Evolutionary conservation across 2,888 invertebrate genomes (phyloP), one percentile per base, ranked within the genome.

Genomic region (Drosophila bunnanda): DNA sequence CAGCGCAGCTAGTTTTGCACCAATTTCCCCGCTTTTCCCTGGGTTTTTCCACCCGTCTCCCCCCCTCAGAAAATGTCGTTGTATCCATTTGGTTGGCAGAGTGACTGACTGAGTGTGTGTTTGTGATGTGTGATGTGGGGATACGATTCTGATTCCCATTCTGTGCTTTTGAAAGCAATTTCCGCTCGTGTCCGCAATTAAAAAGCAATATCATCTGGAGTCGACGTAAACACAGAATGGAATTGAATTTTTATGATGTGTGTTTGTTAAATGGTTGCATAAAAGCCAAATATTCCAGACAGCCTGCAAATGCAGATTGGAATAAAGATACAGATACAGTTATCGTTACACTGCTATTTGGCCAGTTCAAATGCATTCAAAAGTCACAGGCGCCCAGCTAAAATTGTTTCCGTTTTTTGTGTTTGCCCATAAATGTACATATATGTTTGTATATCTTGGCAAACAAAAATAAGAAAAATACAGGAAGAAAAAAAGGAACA

Each of bases 171-270:
- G 76, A 85, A 82, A 77, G 82, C 87, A 89, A 90, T 90, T 89
- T 90, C 85, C 89, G 80, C 80, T 79, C 80, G 80, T 85, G 85
- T 80, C 90, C 87, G 86, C 90, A 90, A 91, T 90, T 90, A 91
- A 90, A 88, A 88, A 89, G 88, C 88, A 87, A 89, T 89, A 88
- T 79, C 80, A 82, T 76, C 62, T 77, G 50, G 59, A 75, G 75
- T 60, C 77, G 70, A 77, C 80, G 74, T 76, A 78, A 85, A 80
- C 78, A 77, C 78, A 81, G 81, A 80, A 79, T 81, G 79, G 77
- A 79, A 87, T 88, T 82, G 78, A 79, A 89, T 83, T 88, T 85
- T 89, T 89, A 90, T 88, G 84, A 82, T 82, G 88, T 82, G 86
- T 89, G 89, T 80, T 82, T 88, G 79, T 80, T 82, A 80, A 90